phyloP scores from a whole-genome alignment of 2,888 invertebrate genomes.

The Ectropis crepuscularia region DNA sequence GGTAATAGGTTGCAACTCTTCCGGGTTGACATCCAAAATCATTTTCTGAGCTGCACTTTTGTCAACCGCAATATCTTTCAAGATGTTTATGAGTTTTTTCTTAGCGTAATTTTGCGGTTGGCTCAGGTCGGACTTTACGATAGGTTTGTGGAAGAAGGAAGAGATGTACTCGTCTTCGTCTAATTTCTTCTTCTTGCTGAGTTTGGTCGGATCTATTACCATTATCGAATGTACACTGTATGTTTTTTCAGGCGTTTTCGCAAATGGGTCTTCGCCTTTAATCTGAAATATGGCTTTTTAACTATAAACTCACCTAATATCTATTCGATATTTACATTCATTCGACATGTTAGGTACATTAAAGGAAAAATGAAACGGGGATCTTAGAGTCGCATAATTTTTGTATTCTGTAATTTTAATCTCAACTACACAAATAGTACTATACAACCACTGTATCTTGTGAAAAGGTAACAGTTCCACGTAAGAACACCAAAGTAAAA shows the following conservation, averaged over 20 bases:
- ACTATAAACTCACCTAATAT: no score
- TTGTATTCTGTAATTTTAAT: no score
- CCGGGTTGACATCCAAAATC: conserved; percentile 59
- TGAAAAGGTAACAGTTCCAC: no score
- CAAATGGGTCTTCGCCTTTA: conserved; percentile 51
- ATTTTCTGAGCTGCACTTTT: conserved; percentile 57
- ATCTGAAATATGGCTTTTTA: conserved; percentile 44
- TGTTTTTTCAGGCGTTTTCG: conserved; percentile 36
- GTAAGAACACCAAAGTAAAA: no score
- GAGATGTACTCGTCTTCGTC: conserved; percentile 40
- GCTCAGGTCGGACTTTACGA: conserved; percentile 30
- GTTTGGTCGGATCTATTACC: conserved; percentile 37
- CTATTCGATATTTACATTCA: no score
- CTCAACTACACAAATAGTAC: no score
- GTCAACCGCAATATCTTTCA: conserved; percentile 67
- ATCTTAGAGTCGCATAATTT: no score
- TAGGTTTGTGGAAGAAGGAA: conserved; percentile 54
- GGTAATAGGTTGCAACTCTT: conserved; percentile 55
- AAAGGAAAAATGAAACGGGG: no score
- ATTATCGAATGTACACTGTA: conserved; percentile 8
- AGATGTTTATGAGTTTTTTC: conserved; percentile 70
- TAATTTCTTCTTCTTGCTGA: conserved; percentile 32
- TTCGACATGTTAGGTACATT: no score
- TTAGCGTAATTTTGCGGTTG: conserved; percentile 57
- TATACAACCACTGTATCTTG: no score